phyloP scores from a whole-genome alignment of 2,113 vertebrate species.

The Campylorhamphus procurvoides region DNA sequence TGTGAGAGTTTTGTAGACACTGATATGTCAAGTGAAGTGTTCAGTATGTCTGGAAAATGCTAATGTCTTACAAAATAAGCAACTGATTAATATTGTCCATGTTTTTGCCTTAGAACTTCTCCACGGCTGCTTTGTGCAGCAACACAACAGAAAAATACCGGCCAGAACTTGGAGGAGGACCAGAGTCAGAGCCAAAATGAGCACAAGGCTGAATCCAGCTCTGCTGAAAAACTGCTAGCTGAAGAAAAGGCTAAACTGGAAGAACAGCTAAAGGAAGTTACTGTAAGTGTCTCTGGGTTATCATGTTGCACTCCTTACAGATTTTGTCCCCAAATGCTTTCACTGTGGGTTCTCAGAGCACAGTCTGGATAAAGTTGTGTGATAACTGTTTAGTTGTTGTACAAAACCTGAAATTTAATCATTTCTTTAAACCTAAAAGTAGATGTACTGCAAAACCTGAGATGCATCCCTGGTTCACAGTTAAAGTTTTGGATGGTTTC shows the following conservation, averaged over 20 bases:
- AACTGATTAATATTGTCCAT: rapidly evolving
- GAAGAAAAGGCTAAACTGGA: conserved; percentile 91
- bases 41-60: background rate
- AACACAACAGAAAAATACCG: conserved; percentile 83
- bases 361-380: background rate
- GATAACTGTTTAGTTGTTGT: background rate
- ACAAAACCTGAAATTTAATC: background rate
- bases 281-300: conserved; percentile 70
- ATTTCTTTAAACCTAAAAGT: background rate
- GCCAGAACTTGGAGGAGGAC: conserved; percentile 83
- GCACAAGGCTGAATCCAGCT: conserved; percentile 74
- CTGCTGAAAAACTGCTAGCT: conserved; percentile 73
- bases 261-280: conserved; percentile 88
- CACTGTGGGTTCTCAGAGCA: background rate
- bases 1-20: background rate
- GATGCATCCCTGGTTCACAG: background rate
- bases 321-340: rapidly evolving
- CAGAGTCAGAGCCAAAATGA: conserved; percentile 58
- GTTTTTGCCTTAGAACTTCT: conserved; percentile 57
- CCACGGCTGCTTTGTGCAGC: conserved; percentile 86
- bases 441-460: background rate
- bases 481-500: background rate
- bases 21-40: background rate
- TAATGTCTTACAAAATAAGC: background rate
- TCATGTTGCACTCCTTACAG: too few species aligned